phyloP scores from a whole-genome alignment of 2,113 vertebrate genomes.

The Phalacrocorax carbo region DNA sequence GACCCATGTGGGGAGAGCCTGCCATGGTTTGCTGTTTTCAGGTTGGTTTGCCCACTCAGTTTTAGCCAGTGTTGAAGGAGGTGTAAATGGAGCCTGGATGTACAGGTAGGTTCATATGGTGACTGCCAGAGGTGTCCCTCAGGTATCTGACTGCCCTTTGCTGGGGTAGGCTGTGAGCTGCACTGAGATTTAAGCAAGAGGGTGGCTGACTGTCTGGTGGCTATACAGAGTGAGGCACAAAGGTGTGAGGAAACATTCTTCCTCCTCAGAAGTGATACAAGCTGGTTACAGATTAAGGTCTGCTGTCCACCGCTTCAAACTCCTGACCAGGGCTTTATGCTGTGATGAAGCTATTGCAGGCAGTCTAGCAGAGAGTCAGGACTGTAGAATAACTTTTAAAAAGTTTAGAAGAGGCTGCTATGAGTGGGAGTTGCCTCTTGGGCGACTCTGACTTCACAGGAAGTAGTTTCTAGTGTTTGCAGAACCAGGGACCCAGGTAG shows the following conservation, averaged over 20 bases:
- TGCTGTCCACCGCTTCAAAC: fast-evolving
- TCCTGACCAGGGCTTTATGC: not conserved
- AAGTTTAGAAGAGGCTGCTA: not conserved
- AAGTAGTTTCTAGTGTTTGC: not conserved
- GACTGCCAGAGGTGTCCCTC: not conserved
- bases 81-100: not conserved
- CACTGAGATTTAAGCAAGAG: not conserved
- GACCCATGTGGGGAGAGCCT: fast-evolving
- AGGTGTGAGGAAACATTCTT: not conserved
- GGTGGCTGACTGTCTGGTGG: fast-evolving
- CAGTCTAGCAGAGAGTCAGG: not conserved
- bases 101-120: not conserved
- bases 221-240: fast-evolving
- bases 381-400: not conserved
- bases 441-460: not conserved
- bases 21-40: fast-evolving
- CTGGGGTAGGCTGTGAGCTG: not conserved
- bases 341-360: not conserved
- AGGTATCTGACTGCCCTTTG: not conserved
- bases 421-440: not conserved
- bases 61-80: fast-evolving
- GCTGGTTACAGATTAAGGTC: not conserved
- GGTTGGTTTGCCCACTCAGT: not conserved
- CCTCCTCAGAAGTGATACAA: not conserved
- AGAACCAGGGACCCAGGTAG: not conserved